Percentiles rank a stretch among this genome's conserved stretches.
These are phyloP conservation scores for Alectura lathami DNA, from an alignment of 2,113 vertebrate species.

Conservation along the genomic window DNA sequence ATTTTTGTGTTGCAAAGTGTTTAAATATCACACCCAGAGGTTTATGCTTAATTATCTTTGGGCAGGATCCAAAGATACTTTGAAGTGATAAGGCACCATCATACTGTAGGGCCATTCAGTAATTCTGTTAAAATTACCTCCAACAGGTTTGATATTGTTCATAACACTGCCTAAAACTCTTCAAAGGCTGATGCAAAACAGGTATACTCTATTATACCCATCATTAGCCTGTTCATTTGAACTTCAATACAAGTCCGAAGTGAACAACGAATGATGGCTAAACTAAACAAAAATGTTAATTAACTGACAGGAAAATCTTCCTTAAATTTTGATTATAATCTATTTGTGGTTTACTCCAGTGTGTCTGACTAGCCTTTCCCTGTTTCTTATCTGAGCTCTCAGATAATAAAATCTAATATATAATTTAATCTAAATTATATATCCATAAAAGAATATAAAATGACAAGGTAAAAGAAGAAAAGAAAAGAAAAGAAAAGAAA, in stretches of 20 bases:
- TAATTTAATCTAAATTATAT: background rate
- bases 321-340: background rate
- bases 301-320: background rate
- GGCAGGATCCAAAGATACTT: background rate
- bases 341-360: background rate
- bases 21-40: background rate
- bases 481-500: no score
- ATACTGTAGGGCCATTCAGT: background rate
- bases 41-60: background rate
- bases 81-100: background rate
- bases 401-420: no score
- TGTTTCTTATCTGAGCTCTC: background rate
- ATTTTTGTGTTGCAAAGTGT: constrained; percentile 17
- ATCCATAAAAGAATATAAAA: background rate
- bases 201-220: background rate
- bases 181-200: background rate
- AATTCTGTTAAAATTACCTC: background rate
- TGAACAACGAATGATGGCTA: background rate
- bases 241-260: background rate
- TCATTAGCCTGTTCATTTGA: background rate
- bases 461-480: background rate
- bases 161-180: background rate
- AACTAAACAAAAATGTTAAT: background rate
- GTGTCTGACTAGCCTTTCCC: background rate
- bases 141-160: background rate